Base-by-base conservation (phyloP, 2,797 vertebrate genomes). In the Furcifer pardalis region DNA sequence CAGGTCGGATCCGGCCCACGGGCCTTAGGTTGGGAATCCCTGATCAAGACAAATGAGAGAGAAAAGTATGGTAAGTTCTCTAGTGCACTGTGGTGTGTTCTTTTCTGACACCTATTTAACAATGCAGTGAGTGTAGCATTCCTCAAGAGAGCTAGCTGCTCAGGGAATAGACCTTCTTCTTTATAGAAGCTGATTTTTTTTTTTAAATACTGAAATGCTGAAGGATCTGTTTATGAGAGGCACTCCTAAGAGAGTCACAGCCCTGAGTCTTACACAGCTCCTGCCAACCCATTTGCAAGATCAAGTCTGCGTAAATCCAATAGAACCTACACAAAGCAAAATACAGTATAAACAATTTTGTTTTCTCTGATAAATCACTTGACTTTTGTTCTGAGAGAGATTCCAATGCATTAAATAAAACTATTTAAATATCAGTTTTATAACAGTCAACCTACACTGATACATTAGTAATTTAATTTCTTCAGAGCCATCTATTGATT, bases 381-480 rank as follows among this genome's bases (percentile, higher is more conserved):
- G n/a, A n/a, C n/a, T n/a, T n/a, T n/a, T 19, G 46, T n/a, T 66
- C 4, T 12, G 17, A 32, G 44, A 46, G 30, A 65, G 27, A 27
- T 60, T 44, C 7, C 44, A 68, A 37, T 59, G 23, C 1, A 27
- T n/a, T 46, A 40, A 68, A 40, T 27, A 7, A 21, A 13, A 40
- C 73, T 76, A 40, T 37, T 30, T 75, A 49, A 81, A 81, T 23
- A 62, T 21, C 12, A n/a, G 32, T 73, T 73, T 42, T 65, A 27
- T 44, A 73, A 32, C 71, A 49, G 46, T 82, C 32, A 27, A 49
- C 10, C 17, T 66, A 65, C 10, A 77, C 65, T 25, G 32, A 44
- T 59, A 80, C 68, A 83, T 72, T 37, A 87, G 81, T n/a, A 89
- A 68, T 0, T 0, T 62, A 5, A 5, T 7, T 90, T 93, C 69